Evolutionary conservation across 2,888 invertebrate species (phyloP).

Genomic region (Ornithoptera priamus): DNA sequence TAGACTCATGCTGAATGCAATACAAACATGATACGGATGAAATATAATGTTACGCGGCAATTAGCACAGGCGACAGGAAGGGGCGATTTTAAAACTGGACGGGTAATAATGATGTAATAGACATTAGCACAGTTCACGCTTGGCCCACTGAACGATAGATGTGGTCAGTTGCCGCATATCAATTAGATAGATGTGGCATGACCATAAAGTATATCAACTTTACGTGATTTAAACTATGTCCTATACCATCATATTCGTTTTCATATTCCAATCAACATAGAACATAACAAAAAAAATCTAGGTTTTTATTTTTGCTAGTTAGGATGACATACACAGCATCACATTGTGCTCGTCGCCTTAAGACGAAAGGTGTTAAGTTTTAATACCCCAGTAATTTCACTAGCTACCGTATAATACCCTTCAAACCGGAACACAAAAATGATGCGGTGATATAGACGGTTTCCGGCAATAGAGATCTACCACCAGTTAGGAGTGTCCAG

Average conservation of each 20-base stretch:
- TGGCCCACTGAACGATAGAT: slow-evolving; percentile 31
- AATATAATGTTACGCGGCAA: slow-evolving; percentile 27
- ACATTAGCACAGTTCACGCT: slow-evolving; percentile 39
- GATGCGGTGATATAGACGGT: too few species aligned
- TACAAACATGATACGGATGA: slow-evolving; percentile 24
- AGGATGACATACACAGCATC: too few species aligned
- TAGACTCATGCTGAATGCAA: not conserved
- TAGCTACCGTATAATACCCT: too few species aligned
- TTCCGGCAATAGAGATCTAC: too few species aligned
- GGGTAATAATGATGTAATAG: slow-evolving; percentile 38
- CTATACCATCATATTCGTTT: not conserved
- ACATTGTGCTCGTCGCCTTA: too few species aligned
- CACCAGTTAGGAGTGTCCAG: too few species aligned
- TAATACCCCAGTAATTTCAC: too few species aligned
- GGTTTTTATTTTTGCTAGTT: too few species aligned
- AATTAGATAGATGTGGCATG: slow-evolving; percentile 17
- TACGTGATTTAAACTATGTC: not conserved
- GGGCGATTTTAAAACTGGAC: slow-evolving; percentile 29
- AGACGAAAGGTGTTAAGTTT: too few species aligned
- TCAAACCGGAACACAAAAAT: too few species aligned
- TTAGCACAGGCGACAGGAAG: slow-evolving; percentile 12
- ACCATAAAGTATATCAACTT: not conserved
- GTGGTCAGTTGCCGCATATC: slow-evolving; percentile 14
- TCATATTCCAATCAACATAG: too few species aligned
- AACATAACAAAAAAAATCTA: too few species aligned